Percentiles rank a stretch among this genome's conserved stretches.
Evolutionary conservation across 1,140 invertebrate genomes (phyloP).

Genomic region (Caenorhabditis elegans): DNA sequence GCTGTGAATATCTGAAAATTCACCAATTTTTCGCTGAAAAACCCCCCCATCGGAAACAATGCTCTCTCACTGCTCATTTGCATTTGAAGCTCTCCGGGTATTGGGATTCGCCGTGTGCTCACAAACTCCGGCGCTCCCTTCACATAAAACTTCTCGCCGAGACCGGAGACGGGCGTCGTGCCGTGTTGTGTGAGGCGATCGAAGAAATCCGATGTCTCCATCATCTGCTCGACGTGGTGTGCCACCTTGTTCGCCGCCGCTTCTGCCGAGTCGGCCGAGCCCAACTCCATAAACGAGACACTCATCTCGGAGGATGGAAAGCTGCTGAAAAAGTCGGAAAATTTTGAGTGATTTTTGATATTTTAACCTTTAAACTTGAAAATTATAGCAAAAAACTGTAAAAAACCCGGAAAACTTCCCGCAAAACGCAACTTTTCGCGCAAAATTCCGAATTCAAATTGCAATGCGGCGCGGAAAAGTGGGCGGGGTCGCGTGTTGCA

Average conservation of each 20-base stretch:
- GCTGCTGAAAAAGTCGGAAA: neutral
- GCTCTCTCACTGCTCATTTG: conserved; percentile 55
- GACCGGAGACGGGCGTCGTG: conserved; percentile 28
- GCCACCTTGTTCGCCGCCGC: neutral
- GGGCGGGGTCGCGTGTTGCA: neutral
- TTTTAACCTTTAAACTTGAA: neutral
- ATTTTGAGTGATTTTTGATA: too few species aligned
- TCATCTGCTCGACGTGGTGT: conserved; percentile 25
- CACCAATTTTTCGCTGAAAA: neutral
- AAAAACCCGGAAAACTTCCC: neutral
- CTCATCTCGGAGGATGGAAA: neutral
- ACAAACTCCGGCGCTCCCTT: conserved; percentile 38
- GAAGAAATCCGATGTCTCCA: neutral
- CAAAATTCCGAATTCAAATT: neutral
- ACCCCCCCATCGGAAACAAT: too few species aligned
- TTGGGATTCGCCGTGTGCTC: conserved; percentile 34
- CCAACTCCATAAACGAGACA: conserved; percentile 12
- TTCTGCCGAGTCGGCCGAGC: conserved; percentile 1
- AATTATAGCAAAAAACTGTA: neutral
- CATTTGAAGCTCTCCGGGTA: conserved; percentile 54
- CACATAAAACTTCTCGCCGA: conserved; percentile 32
- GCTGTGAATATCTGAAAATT: conserved; percentile 79
- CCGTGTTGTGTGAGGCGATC: conserved; percentile 14
- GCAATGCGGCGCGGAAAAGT: neutral
- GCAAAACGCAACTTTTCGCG: neutral